Evolutionary conservation across 2,113 vertebrate genomes (phyloP).

Genomic region (Centropus unirufus): DNA sequence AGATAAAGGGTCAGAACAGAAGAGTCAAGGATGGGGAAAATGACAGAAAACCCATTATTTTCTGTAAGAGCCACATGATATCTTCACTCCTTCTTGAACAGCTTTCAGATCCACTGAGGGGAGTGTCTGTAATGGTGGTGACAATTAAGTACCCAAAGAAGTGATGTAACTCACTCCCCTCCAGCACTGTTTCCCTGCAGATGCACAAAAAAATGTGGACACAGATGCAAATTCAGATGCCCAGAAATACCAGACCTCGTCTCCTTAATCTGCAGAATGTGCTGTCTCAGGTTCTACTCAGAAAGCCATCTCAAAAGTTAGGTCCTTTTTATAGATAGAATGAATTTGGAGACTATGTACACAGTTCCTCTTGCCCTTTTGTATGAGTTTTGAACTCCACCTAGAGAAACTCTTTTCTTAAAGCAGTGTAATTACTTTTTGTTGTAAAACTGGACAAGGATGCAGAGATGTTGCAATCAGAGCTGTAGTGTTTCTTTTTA

Average conservation of each 20-base stretch:
- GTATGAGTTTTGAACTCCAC: slow-evolving; percentile 12
- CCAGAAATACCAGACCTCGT: neutral
- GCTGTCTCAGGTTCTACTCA: neutral
- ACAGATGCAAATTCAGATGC: neutral
- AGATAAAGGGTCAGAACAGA: neutral
- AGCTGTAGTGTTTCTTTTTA: slow-evolving; percentile 68
- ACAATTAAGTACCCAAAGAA: neutral
- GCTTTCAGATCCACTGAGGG: neutral
- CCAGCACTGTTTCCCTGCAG: neutral
- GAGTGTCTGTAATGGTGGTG: fast-evolving
- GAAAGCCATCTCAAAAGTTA: neutral
- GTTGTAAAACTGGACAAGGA: slow-evolving; percentile 57
- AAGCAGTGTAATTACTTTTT: slow-evolving; percentile 8
- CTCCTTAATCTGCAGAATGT: neutral
- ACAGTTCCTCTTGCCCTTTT: neutral
- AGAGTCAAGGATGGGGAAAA: neutral
- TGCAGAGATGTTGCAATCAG: slow-evolving; percentile 68
- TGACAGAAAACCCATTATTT: neutral
- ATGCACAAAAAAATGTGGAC: neutral
- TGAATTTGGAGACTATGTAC: neutral
- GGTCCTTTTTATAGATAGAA: neutral
- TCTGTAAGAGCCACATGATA: neutral
- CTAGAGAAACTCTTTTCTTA: slow-evolving; percentile 51
- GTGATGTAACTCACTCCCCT: neutral
- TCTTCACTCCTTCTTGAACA: neutral